Evolutionary conservation across 2,888 invertebrate genomes (phyloP), one percentile per base, ranked within the genome.

Genomic region (Cecidostiba fungosa): DNA sequence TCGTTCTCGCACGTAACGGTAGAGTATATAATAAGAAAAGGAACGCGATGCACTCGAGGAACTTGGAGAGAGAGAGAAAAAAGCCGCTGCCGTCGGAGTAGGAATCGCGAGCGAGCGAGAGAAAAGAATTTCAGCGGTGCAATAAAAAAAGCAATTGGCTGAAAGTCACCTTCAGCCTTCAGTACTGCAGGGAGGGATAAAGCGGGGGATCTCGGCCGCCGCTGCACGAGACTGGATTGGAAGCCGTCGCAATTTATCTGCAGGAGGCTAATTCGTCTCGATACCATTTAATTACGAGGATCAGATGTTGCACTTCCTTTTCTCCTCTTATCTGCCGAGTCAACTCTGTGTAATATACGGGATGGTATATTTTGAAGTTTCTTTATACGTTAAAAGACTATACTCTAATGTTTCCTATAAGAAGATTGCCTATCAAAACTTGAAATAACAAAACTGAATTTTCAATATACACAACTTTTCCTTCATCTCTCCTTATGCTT

Each of bases 121-220:
- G 77, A 76, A 43, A 39, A 59, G 59, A 85, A 54, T 77, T 77
- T 70, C 39, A 69, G 82, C 70, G 74, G 39, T 8, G 85, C 39
- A 73, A 76, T 66, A 80, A 83, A 80, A 86, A 82, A 83, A 77
- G 83, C 83, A 86, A 86, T 85, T 82, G 85, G 70, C 74, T 82
- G 83, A 86, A 70, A 86, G 83, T 79, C 79, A 78, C 70, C 74
- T 78, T 50, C 76, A 14, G 80, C 59, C 74, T 78, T 50, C 76
- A 8, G 73, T 89, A 88, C 88, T 32, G 3, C 32, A 32, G 32
- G 12, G 43, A 4, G 86, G 88, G 88, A 87, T 87, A 89, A 90
- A 90, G 90, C 89, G 88, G 88, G 87, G 83, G 66, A 79, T 84
- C 54, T 72, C 12, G 12, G 47, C 26, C 23, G 50, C 50, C 4